These are phyloP conservation scores for Craniophora ligustri DNA, from an alignment of 2,888 invertebrate species.

Conservation along the genomic window DNA sequence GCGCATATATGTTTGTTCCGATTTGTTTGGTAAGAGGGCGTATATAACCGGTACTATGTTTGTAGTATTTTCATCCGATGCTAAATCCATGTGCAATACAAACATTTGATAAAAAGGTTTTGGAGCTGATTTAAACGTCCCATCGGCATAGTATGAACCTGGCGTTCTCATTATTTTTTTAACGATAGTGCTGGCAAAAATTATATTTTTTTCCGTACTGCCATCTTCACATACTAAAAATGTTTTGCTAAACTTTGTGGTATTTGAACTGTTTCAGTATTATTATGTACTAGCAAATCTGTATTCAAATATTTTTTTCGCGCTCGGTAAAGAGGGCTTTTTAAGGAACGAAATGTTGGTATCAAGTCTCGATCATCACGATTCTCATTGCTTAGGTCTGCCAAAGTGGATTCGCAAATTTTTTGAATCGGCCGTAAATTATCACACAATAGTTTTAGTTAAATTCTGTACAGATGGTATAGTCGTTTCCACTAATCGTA, in stretches of 20 bases:
- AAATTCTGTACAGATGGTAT: too few relatives aligned
- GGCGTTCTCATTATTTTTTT: slow-evolving; percentile 21
- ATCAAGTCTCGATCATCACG: slow-evolving; percentile 15
- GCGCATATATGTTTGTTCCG: slow-evolving; percentile 22
- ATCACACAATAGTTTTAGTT: too few relatives aligned
- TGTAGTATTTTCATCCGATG: slow-evolving; percentile 18
- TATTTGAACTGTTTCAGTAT: slow-evolving; percentile 18
- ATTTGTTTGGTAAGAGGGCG: slow-evolving; percentile 24
- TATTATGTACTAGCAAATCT: slow-evolving; percentile 19
- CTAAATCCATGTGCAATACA: slow-evolving; percentile 29
- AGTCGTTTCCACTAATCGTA: too few relatives aligned
- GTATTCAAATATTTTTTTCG: slow-evolving; percentile 22
- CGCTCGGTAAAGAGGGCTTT: slow-evolving; percentile 9
- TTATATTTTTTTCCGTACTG: slow-evolving; percentile 17
- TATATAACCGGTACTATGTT: slow-evolving; percentile 28
- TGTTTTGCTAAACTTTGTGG: slow-evolving; percentile 24
- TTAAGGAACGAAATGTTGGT: slow-evolving; percentile 11
- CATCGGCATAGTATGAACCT: slow-evolving; percentile 25
- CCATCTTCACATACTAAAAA: slow-evolving; percentile 28
- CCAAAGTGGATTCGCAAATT: slow-evolving; percentile 9
- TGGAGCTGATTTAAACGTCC: slow-evolving; percentile 19
- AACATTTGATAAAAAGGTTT: slow-evolving; percentile 30
- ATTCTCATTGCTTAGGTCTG: slow-evolving; percentile 11
- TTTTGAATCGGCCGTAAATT: slow-evolving; percentile 16
- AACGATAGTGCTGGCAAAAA: slow-evolving; percentile 26